These are phyloP conservation scores for Parauchenoglanis punctatus DNA, from an alignment of 2,797 vertebrate species.

Conservation along the genomic window DNA sequence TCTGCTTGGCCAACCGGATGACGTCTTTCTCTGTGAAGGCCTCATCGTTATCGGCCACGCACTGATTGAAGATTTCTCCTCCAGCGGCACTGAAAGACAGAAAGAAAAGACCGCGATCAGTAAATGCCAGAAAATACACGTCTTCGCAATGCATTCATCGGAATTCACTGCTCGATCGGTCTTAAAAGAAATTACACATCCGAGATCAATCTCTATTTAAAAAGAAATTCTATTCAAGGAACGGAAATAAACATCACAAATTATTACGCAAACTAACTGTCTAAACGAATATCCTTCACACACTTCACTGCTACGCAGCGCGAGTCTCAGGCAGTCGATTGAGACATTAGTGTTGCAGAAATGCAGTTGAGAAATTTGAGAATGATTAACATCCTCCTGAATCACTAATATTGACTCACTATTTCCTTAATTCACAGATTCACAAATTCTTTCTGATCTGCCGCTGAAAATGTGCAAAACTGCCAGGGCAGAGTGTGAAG, in stretches of 20 bases:
- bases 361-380: background rate
- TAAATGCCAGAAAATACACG: background rate
- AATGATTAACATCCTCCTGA: background rate
- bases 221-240: background rate
- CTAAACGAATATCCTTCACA: background rate
- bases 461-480: constrained; percentile 29
- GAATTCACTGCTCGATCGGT: background rate
- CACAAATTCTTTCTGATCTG: background rate
- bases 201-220: background rate
- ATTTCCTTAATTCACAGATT: no score
- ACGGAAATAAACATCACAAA: background rate
- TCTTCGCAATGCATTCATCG: background rate
- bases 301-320: no score
- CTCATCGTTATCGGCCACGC: constrained; percentile 81
- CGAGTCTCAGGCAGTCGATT: background rate
- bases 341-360: background rate
- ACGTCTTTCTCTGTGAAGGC: constrained; percentile 85
- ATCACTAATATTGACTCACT: background rate
- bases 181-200: background rate
- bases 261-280: background rate
- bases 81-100: constrained; percentile 75
- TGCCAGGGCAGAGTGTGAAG: background rate
- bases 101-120: background rate
- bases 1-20: constrained; percentile 79
- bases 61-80: constrained; percentile 85